These are phyloP conservation scores for Nomada fabriciana DNA, from an alignment of 2,888 invertebrate genomes.

Conservation along the genomic window DNA sequence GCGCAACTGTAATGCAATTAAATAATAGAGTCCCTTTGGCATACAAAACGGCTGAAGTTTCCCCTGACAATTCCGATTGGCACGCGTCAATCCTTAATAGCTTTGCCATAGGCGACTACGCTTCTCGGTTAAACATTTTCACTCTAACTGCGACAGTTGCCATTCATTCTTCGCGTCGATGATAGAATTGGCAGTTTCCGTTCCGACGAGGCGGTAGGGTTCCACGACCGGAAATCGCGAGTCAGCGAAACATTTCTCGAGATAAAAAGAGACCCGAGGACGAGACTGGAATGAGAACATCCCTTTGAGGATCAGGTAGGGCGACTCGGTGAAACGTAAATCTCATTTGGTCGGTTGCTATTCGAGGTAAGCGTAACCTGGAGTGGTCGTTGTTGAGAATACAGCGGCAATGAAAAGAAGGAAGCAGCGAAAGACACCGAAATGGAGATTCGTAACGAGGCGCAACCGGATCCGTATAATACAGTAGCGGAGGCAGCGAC, in stretches of 20 bases:
- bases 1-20: not conserved
- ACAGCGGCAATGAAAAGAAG: not conserved
- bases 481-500: slow-evolving; percentile 29
- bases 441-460: slow-evolving; percentile 19
- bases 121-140: not conserved
- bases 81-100: not conserved
- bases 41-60: not conserved
- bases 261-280: slow-evolving; percentile 1
- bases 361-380: slow-evolving; percentile 12
- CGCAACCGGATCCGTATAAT: slow-evolving; percentile 36
- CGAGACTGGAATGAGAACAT: slow-evolving; percentile 13
- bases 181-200: not conserved
- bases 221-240: not conserved
- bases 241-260: not conserved
- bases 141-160: not conserved
- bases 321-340: slow-evolving; percentile 20
- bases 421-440: not conserved
- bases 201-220: not conserved
- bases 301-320: slow-evolving; percentile 16
- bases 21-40: slow-evolving; percentile 17
- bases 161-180: no score
- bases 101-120: not conserved
- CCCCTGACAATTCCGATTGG: not conserved
- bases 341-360: slow-evolving; percentile 33
- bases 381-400: not conserved